Evolutionary conservation across 2,888 invertebrate genomes (phyloP), one percentile per base, ranked within the genome.

Genomic region (Philhelius pedissequus): DNA sequence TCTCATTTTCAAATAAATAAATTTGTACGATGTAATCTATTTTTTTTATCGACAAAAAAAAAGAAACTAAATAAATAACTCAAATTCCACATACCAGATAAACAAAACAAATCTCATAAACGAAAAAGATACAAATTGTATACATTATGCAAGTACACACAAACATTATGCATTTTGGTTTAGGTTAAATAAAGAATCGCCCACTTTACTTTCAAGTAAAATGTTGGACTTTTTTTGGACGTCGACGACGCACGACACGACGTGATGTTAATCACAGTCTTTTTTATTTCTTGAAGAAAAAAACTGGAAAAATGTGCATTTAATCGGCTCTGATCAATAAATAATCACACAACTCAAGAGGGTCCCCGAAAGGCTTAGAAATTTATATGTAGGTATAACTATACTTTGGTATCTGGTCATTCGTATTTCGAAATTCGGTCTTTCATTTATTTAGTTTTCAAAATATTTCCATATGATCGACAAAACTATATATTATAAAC

Each of bases 21-120:
- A 48, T 77, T 73, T 68, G 30, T 77, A 64, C 64, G 13, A 35
- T 32, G 18, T 74, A 78, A 83, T 83, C 78, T 74, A 48, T 1
- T 54, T 27, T 54, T 56, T 22, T 62, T 62, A 74, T 83, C 74
- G 58, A 52, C 52, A 48, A 40, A 45, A 69, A 60, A 27, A 38
- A 18, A 25, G 22, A 78, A 64, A 74, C 68, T 64, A 56, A 78
- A 74, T 74, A 83, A 69, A 83, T 64, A 83, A 74, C 78, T 50
- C 64, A 78, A 58, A 56, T 82, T 62, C 64, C 64, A n/a, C 50
- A 27, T 25, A 27, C 30, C 27, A 50, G 50, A 66, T 66, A 62
- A 62, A 43, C 27, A 62, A 64, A 64, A n/a, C n/a, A n/a, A n/a
- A 30, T 45, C 30, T 7, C 5, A 43, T 25, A n/a, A 15, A 22